Conservation (phyloP, 2,113 vertebrate genomes). For the Solea solea region DNA sequence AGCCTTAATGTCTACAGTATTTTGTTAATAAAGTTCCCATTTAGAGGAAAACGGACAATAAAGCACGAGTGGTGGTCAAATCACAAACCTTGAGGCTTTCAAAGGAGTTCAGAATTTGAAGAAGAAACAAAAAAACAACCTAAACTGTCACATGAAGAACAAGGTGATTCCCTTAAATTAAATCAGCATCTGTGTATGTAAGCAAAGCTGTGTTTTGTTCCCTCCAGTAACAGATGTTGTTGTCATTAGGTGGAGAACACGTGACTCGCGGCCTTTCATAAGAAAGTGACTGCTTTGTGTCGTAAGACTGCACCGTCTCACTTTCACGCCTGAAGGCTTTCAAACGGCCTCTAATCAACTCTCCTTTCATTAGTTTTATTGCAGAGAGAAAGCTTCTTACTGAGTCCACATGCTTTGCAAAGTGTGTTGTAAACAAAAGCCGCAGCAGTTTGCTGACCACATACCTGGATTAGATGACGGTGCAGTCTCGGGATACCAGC, state of each 20-base stretch:
- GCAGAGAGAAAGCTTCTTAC: conserved; percentile 31
- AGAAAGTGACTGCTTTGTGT: background rate
- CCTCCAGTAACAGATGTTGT: background rate
- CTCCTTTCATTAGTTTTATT: conserved; percentile 33
- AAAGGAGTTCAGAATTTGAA: too few relatives aligned
- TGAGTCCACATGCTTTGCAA: conserved; percentile 1
- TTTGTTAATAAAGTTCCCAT: too few relatives aligned
- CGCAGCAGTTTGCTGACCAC: background rate
- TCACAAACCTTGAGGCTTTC: too few relatives aligned
- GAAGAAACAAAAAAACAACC: too few relatives aligned
- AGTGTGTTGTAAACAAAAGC: conserved; percentile 18
- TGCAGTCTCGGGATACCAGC: conserved; percentile 19
- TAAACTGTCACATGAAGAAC: background rate
- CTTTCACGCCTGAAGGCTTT: background rate
- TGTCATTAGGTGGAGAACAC: background rate
- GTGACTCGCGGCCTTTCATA: too few relatives aligned
- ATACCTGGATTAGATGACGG: conserved; percentile 20
- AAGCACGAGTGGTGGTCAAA: too few relatives aligned
- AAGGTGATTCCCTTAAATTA: background rate
- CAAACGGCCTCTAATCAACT: conserved; percentile 13
- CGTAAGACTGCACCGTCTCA: background rate
- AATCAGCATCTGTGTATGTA: background rate
- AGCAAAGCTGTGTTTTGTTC: background rate
- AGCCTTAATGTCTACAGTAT: too few relatives aligned
- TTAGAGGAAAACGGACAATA: too few relatives aligned